Base-by-base conservation (phyloP, 2,113 vertebrate genomes). In the Bubo bubo region DNA sequence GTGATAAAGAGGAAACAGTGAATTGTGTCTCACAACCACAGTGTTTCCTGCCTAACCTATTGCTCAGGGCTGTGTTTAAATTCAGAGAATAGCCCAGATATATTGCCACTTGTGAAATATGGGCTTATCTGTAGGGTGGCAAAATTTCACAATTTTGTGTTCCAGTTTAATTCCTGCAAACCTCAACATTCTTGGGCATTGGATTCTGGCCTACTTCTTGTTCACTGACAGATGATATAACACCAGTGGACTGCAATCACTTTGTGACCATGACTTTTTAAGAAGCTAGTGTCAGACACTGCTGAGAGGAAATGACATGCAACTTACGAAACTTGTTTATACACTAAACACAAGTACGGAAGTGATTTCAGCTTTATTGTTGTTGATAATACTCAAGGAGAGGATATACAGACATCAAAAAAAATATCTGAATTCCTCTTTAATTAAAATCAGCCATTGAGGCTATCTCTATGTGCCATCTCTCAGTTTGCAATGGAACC, bases 241-340 rank as follows among this genome's bases (percentile, higher is more conserved):
- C 50, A 73, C 27, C 37, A 74, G 4, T 28, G 49, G n/a, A 45
- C 55, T 79, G 73, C 35, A 74, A 32, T 32, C 3, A 1, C 27
- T 52, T 83, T 72, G 10, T 84, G 47, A 66, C 20, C 15, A 19
- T 52, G 47, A 7, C 59, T 83, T 59, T 4, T 2, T 50, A 37
- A 53, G 37, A 20, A 88, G 30, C 10, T 83, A 39, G 23, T 32
- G n/a, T 88, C 75, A 97, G 79, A 52, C 5, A 21, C 16, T 67
- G 58, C 27, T 79, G 70, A 75, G 9, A 94, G 93, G 93, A 97
- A 95, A 95, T 95, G 64, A 91, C 80, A 76, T 30, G 43, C 49
- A 75, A 35, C 35, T 95, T 84, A 89, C 7, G 58, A 81, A 94
- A 75, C 30, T 75, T 95, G 73, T 96, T 94, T 95, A 91, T 87